Base-by-base conservation (phyloP, 2,888 invertebrate species). In the Heteromyza rotundicornis region DNA sequence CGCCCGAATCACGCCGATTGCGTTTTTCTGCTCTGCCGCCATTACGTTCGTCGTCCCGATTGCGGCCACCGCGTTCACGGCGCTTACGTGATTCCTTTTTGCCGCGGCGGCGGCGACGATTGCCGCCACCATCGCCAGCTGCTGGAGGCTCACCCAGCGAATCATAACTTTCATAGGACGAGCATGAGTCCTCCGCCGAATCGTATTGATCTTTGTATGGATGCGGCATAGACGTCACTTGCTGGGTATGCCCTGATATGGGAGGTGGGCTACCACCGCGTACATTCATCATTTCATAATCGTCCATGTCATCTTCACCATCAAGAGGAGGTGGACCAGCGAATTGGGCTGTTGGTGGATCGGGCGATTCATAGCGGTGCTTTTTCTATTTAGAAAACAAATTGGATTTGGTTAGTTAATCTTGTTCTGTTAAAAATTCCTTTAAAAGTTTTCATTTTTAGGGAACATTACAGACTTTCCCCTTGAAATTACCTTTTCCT, bases 201-300 rank as follows among this genome's bases (percentile, higher is more conserved):
- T 88, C 87, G 50, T 86, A 86, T 57, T 82, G 76, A 73, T 84
- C 84, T 58, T 80, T 71, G 73, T 63, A 68, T 24, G 47, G 14
- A 2, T 17, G 24, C n/a, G 40, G 40, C 3, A 12, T 7, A 24
- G 63, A 58, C 10, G 61, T 54, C 24, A 64, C 40, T n/a, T n/a
- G n/a, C n/a, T n/a, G n/a, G n/a, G n/a, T n/a, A 57, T 62, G 51
- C 49, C 24, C 24, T 1, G 82, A 70, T 56, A 76, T 70, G 1
- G 75, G 75, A 40, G 82, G 80, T 8, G 92, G 91, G 57, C 92
- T 92, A 17, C 91, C 92, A 36, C 92, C 92, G 56, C 92, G 86
- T 10, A 92, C 86, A 80, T 91, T 92, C 77, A 92, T 84, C 89
- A 92, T 90, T 80, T 93, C 92, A 75, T 88, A 90, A 73, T 93